Evolutionary conservation across 2,113 vertebrate species (phyloP).

Genomic region (Carlito syrichta): DNA sequence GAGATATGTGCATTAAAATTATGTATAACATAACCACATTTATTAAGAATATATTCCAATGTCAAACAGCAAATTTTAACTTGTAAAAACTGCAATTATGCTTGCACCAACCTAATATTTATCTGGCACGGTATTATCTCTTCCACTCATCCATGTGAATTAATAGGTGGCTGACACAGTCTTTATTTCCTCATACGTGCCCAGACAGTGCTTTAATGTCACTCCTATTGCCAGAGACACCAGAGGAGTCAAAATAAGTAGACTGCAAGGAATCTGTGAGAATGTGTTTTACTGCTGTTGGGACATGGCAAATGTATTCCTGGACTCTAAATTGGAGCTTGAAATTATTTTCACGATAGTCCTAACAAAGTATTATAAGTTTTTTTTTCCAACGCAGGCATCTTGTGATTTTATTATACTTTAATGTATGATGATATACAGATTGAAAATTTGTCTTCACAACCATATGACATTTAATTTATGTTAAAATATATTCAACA

Average conservation of each 20-base stretch:
- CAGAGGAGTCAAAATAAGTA: neutral
- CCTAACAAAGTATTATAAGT: neutral
- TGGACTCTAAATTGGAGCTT: neutral
- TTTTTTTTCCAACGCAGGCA: neutral
- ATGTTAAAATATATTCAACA: conserved; percentile 9
- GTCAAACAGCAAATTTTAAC: too few species aligned
- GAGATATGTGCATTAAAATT: too few species aligned
- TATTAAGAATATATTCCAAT: too few species aligned
- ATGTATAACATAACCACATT: too few species aligned
- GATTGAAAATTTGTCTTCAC: neutral
- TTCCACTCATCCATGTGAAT: neutral
- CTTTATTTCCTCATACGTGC: neutral
- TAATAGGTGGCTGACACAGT: neutral
- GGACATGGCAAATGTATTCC: neutral
- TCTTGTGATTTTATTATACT: neutral
- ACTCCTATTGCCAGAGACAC: neutral
- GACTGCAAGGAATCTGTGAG: neutral
- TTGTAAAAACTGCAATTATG: too few species aligned
- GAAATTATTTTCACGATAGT: neutral
- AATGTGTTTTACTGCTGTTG: neutral
- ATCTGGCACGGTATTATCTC: neutral
- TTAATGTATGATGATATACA: neutral
- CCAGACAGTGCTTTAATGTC: neutral
- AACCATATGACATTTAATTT: neutral
- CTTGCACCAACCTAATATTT: too few species aligned